Conservation (phyloP, 2,797 vertebrate species). For the Brachyalestes nurse region DNA sequence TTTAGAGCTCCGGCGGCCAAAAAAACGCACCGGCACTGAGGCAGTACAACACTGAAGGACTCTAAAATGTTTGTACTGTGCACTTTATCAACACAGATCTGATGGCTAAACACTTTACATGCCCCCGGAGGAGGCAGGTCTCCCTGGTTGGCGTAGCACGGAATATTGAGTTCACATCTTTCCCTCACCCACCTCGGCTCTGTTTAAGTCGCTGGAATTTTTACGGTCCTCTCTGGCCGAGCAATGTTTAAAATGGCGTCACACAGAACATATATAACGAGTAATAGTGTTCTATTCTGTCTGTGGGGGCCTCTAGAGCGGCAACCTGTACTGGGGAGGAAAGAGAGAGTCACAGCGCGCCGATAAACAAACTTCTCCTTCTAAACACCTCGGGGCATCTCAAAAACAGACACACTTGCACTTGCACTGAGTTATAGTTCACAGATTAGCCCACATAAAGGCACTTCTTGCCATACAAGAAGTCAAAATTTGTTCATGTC, state of each 20-base stretch:
- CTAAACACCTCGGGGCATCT: conserved; percentile 15
- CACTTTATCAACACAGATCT: conserved; percentile 62
- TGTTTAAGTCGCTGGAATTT: conserved; percentile 56
- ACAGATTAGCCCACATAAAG: conserved; percentile 18
- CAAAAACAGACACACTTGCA: conserved; percentile 9
- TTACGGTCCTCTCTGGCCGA: conserved; percentile 48
- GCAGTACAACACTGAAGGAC: not conserved
- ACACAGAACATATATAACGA: conserved; percentile 57
- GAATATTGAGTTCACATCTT: conserved; percentile 34
- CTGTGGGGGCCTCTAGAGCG: conserved; percentile 46
- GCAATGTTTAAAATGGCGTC: conserved; percentile 55
- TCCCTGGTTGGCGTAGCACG: not conserved
- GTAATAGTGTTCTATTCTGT: conserved; percentile 50
- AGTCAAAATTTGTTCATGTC: conserved; percentile 10
- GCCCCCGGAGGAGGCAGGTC: conserved; percentile 61
- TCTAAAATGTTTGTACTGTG: conserved; percentile 64
- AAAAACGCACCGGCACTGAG: not conserved
- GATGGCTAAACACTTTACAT: conserved; percentile 66
- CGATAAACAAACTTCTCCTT: conserved; percentile 23
- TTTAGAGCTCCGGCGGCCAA: not conserved
- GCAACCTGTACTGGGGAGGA: conserved; percentile 28
- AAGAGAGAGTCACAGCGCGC: conserved; percentile 13
- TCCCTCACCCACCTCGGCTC: conserved; percentile 34
- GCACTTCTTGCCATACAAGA: not conserved
- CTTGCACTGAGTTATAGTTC: conserved; percentile 5